phyloP scores from a whole-genome alignment of 2,888 invertebrate genomes.

The Cacoxenus indagator region DNA sequence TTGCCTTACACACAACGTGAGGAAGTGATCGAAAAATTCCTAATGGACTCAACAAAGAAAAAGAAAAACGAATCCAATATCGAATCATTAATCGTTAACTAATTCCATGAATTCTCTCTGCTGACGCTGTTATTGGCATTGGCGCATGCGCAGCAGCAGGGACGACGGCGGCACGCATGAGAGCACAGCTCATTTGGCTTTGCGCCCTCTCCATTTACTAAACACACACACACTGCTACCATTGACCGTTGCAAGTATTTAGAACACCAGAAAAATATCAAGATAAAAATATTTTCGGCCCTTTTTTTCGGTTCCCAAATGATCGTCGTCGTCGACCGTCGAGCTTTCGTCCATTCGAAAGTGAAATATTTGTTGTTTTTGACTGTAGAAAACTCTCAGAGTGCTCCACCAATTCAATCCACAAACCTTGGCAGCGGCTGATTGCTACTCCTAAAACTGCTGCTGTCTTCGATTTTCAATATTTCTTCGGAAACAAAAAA shows the following conservation, averaged over 20 bases:
- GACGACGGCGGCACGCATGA: not conserved
- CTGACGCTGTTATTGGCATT: conserved; percentile 7
- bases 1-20: not conserved
- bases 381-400: not conserved
- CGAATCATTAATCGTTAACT: conserved; percentile 64
- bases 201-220: not conserved
- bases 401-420: not conserved
- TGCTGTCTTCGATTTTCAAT: conserved; percentile 8
- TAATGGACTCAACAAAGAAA: not conserved
- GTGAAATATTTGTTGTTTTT: conserved; percentile 20
- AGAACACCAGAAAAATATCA: conserved; percentile 48
- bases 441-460: not conserved
- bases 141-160: conserved; percentile 5
- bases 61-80: conserved; percentile 49
- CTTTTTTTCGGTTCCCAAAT: conserved; percentile 42
- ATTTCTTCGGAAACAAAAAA: conserved; percentile 7
- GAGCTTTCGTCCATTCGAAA: conserved; percentile 1
- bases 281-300: conserved; percentile 60
- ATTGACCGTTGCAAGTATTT: conserved; percentile 6
- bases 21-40: not conserved
- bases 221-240: not conserved
- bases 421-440: not conserved
- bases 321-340: conserved; percentile 21
- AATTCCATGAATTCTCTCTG: conserved; percentile 54
- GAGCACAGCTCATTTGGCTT: not conserved